Conservation (phyloP, 2,797 vertebrate genomes). For the Petrocephalus schoutedeni region DNA sequence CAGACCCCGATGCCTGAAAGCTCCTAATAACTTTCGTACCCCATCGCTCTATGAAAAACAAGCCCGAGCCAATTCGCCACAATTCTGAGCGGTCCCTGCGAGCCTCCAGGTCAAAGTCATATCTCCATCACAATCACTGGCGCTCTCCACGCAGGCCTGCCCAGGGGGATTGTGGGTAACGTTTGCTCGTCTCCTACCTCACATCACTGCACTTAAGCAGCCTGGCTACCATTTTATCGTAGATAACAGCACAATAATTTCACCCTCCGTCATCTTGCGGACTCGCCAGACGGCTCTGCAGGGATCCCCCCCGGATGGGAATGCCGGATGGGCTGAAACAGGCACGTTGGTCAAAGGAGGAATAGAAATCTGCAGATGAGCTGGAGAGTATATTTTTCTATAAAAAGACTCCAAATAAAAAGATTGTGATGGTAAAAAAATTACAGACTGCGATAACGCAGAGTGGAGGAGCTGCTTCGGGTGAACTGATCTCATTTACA, state of each 20-base stretch:
- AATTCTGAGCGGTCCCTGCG: background rate
- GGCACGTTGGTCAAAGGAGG: background rate
- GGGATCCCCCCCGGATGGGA: background rate
- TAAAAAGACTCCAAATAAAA: conserved; percentile 23
- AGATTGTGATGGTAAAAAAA: conserved; percentile 5
- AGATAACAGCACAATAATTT: conserved; percentile 21
- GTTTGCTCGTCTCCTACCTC: conserved; percentile 18
- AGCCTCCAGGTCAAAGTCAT: conserved; percentile 28
- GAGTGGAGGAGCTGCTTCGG: conserved; percentile 39
- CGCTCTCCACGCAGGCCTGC: background rate
- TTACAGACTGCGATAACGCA: too few relatives aligned
- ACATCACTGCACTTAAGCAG: conserved; percentile 10
- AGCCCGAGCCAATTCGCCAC: background rate
- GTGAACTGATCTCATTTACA: conserved; percentile 38
- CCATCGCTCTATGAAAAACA: background rate
- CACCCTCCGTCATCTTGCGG: conserved; percentile 1
- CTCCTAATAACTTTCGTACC: conserved; percentile 33
- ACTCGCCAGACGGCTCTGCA: background rate
- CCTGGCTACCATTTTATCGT: conserved; percentile 15
- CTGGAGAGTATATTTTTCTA: background rate
- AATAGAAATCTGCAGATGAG: background rate
- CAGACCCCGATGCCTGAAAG: conserved; percentile 23
- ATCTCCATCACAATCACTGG: conserved; percentile 21
- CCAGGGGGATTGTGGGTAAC: conserved; percentile 21
- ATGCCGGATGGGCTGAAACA: background rate